phyloP scores from a whole-genome alignment of 2,888 invertebrate genomes.

The Microctonus brassicae region DNA sequence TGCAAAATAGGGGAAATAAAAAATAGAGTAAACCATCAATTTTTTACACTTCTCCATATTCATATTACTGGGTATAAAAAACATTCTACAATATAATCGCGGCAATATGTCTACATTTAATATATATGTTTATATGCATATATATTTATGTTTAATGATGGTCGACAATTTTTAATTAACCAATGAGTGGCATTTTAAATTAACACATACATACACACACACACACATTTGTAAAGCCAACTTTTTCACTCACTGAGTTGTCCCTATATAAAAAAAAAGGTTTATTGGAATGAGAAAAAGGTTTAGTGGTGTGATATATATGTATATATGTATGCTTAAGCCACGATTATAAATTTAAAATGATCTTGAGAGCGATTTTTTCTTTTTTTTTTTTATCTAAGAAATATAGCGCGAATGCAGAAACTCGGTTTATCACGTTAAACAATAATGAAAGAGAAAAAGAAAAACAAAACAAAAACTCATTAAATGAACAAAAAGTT shows the following conservation, averaged over 20 bases:
- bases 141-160: constrained; percentile 8
- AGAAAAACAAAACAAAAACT: constrained; percentile 11
- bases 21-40: background rate
- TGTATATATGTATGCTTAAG: background rate
- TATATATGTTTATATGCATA: constrained; percentile 1
- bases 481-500: background rate
- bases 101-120: background rate
- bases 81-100: constrained; percentile 2
- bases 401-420: constrained; percentile 9
- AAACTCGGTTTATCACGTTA: background rate
- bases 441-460: constrained; percentile 7
- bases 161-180: constrained; percentile 43
- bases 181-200: constrained; percentile 42
- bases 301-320: background rate
- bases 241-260: constrained; percentile 35
- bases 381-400: background rate
- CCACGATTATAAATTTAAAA: background rate
- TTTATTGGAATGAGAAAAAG: constrained; percentile 45
- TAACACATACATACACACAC: constrained; percentile 13
- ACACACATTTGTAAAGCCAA: constrained; percentile 39
- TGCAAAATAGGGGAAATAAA: background rate
- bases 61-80: background rate
- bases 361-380: background rate
- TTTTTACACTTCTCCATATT: background rate
- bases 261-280: constrained; percentile 37